These are phyloP conservation scores for Sebastes matsubarae DNA, from an alignment of 2,797 vertebrate genomes.

Conservation along the genomic window DNA sequence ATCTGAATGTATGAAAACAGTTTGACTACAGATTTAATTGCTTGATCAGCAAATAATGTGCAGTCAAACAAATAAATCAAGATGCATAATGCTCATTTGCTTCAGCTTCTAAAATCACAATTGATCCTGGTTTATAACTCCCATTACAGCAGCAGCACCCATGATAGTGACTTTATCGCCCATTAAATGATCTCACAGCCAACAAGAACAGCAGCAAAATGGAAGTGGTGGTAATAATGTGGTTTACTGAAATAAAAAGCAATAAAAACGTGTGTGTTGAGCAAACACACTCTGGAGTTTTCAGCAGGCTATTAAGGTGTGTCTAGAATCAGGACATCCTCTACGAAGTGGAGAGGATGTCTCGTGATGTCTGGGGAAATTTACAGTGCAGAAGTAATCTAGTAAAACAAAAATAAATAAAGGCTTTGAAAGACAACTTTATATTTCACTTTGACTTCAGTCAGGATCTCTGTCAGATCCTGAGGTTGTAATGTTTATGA, in stretches of 20 bases:
- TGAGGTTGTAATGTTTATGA: neutral
- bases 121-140: neutral
- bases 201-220: neutral
- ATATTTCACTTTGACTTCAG: neutral
- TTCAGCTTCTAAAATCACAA: neutral
- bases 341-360: neutral
- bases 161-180: neutral
- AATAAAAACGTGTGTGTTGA: neutral
- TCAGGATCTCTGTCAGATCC: neutral
- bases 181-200: neutral
- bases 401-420: neutral
- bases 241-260: neutral
- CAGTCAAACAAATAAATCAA: neutral
- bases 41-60: neutral
- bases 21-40: neutral
- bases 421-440: neutral
- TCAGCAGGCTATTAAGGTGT: neutral
- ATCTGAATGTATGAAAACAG: neutral
- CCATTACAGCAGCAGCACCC: neutral
- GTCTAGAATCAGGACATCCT: neutral
- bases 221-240: neutral
- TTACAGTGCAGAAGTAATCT: neutral
- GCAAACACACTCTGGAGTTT: neutral
- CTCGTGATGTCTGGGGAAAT: constrained; percentile 14
- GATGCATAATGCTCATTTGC: neutral